phyloP scores from a whole-genome alignment of 2,888 invertebrate genomes.

The Arctia plantaginis region DNA sequence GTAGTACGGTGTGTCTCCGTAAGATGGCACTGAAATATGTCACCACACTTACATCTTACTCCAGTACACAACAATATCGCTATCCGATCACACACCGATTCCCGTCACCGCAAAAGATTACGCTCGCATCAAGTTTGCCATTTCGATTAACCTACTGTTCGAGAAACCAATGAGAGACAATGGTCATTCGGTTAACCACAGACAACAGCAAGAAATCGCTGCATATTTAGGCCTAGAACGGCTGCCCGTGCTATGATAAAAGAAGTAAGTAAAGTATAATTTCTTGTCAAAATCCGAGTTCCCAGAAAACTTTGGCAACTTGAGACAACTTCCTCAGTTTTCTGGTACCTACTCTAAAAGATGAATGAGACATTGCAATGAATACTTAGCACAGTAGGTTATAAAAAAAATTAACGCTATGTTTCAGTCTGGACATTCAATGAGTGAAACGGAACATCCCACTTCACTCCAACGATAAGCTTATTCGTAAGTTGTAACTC shows the following conservation, averaged over 20 bases:
- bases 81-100: not conserved
- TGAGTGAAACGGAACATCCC: not conserved
- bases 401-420: not conserved
- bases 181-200: constrained; percentile 29
- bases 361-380: not conserved
- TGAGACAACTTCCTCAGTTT: not conserved
- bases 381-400: not conserved
- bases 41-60: not conserved
- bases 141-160: constrained; percentile 44
- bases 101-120: not conserved
- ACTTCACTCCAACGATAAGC: not conserved
- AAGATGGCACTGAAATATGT: too few species aligned
- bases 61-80: not conserved
- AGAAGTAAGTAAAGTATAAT: too few species aligned
- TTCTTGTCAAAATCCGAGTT: not conserved
- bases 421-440: not conserved
- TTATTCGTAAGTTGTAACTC: not conserved
- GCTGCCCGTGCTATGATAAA: not conserved
- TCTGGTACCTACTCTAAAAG: not conserved
- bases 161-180: constrained; percentile 34
- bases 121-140: constrained; percentile 9
- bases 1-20: too few species aligned
- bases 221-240: constrained; percentile 15
- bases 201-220: constrained; percentile 36
- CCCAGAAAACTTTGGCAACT: not conserved